Percentiles rank a stretch among this genome's conserved stretches.
Conservation (phyloP, 2,113 vertebrate genomes). For the Cranoglanis bouderius region DNA sequence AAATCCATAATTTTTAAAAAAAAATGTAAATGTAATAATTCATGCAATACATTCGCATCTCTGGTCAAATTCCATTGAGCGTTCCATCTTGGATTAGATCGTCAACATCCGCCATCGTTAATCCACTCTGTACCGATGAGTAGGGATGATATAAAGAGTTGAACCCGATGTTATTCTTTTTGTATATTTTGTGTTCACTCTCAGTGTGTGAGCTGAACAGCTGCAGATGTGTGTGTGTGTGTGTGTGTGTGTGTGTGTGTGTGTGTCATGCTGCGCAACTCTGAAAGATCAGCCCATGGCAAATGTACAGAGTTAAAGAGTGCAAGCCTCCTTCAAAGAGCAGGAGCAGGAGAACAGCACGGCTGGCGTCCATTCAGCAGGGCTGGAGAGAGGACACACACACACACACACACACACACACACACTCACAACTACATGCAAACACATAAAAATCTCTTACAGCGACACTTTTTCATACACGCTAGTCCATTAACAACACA, state of each 20-base stretch:
- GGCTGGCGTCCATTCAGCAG: neutral
- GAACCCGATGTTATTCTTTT: neutral
- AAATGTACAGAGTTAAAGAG: conserved; percentile 7
- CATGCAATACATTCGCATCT: neutral
- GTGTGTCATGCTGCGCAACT: neutral
- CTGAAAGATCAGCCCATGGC: neutral
- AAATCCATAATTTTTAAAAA: no score
- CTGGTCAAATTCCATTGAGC: neutral
- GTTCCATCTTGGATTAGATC: neutral
- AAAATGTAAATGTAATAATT: no score
- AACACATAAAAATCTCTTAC: neutral
- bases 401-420: conserved; percentile 4
- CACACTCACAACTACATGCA: conserved; percentile 4
- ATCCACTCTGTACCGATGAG: neutral
- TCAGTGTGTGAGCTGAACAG: conserved; percentile 30
- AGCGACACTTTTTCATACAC: no score
- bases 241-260: conserved; percentile 10
- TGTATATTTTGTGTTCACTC: neutral
- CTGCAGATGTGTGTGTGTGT: neutral
- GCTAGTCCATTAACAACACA: neutral
- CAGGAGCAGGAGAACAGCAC: neutral
- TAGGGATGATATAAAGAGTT: neutral
- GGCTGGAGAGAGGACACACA: neutral
- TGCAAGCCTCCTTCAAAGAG: neutral
- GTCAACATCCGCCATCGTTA: neutral